Percentiles rank a stretch among this genome's conserved stretches.
phyloP scores from a whole-genome alignment of 2,888 invertebrate species.

The Scaptomyza reducta region DNA sequence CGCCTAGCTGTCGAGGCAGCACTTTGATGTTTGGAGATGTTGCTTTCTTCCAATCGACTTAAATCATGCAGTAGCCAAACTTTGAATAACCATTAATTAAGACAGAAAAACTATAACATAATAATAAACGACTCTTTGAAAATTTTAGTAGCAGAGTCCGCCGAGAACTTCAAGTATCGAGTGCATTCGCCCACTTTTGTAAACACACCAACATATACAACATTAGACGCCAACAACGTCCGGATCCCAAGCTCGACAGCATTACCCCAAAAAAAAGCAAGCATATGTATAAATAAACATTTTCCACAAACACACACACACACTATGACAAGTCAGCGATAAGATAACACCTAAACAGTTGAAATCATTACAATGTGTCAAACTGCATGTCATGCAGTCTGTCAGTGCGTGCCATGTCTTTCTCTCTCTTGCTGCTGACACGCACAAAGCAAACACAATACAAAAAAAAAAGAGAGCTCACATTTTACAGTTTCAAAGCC shows the following conservation, averaged over 20 bases:
- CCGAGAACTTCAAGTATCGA: constrained; percentile 18
- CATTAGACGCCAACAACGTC: constrained; percentile 33
- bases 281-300: constrained; percentile 33
- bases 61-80: constrained; percentile 5
- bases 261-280: constrained; percentile 38
- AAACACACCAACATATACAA: constrained; percentile 29
- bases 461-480: constrained; percentile 3
- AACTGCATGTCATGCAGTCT: constrained; percentile 71
- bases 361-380: constrained; percentile 44
- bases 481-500: not conserved
- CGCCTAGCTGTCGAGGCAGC: constrained; percentile 25
- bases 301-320: constrained; percentile 23
- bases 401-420: constrained; percentile 28
- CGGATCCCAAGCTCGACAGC: constrained; percentile 10
- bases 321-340: constrained; percentile 34
- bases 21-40: constrained; percentile 38
- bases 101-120: not conserved
- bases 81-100: constrained; percentile 2
- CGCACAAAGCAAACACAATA: constrained; percentile 30
- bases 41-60: not conserved
- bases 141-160: constrained; percentile 17
- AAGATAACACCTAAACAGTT: constrained; percentile 56
- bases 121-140: constrained; percentile 4
- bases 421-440: constrained; percentile 22
- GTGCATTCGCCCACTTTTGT: constrained; percentile 38